Evolutionary conservation across 1,140 invertebrate species (phyloP), one percentile per base, ranked within the genome.

Genomic region (Pseudomyrmex pallidus): DNA sequence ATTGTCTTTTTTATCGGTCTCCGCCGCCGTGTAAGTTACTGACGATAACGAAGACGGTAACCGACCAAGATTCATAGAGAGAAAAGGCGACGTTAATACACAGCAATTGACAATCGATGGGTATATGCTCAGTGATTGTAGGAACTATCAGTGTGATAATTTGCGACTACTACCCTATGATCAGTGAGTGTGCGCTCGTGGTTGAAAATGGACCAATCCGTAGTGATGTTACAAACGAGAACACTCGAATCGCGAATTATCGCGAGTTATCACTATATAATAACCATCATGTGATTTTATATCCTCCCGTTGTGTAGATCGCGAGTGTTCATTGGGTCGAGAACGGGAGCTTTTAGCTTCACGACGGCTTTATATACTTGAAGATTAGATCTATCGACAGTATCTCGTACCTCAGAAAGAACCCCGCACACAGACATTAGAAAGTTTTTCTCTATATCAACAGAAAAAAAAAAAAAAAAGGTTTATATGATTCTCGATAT

Each of bases 111-210:
- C 61, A 54, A 66, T 77, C 22, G 61, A 66, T 35, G 62, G 25
- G n/a, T 20, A 66, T 44, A 20, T 10, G 62, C 62, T 67, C 74
- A 35, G 8, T 77, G 62, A 66, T 35, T 54, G 62, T 67, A 77
- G 10, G 48, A 15, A 76, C 61, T 20, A 54, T 77, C 54, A 77
- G 62, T 54, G 62, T 77, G 74, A 77, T 77, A 77, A 77, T 67
- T 77, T 67, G 62, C 62, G 22, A 67, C 25, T 25, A 35, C 35
- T 52, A 10, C 48, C 48, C 62, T 66, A 44, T 54, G 62, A n/a
- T 77, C 62, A 56, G 17, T 44, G 62, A 77, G 25, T 67, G 22
- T 17, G 61, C 59, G 59, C 73, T 66, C 62, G 44, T 48, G 62
- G n/a, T 67, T 46, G 62, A 54, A 35, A 77, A 76, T 15, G 73